phyloP scores from a whole-genome alignment of 2,797 vertebrate species.

The Argyrosomus regius region DNA sequence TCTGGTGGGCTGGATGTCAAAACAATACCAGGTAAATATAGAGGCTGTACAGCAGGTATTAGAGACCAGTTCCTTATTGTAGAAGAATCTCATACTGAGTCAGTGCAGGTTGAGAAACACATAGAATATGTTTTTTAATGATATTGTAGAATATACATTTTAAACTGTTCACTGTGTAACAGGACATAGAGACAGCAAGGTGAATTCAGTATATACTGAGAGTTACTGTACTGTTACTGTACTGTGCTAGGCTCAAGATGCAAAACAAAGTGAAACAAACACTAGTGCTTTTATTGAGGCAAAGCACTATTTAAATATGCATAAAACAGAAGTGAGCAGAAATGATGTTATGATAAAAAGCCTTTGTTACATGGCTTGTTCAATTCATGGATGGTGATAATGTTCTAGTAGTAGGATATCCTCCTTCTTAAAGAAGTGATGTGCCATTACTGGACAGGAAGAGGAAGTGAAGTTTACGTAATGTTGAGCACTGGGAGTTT shows the following conservation, averaged over 20 bases:
- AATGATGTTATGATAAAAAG: neutral
- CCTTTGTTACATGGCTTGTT: neutral
- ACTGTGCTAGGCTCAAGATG: neutral
- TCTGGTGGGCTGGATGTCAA: conserved; percentile 54
- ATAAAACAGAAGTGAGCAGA: too few relatives aligned
- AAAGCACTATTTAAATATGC: too few relatives aligned
- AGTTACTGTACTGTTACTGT: neutral
- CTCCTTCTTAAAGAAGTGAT: too few relatives aligned
- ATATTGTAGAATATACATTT: neutral
- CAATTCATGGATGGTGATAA: too few relatives aligned
- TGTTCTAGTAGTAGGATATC: too few relatives aligned
- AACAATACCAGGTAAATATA: conserved; percentile 82
- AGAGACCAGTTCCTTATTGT: conserved; percentile 2
- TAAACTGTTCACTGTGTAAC: neutral
- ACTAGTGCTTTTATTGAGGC: neutral
- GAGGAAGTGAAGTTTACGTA: too few relatives aligned
- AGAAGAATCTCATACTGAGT: neutral
- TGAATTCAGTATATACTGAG: too few relatives aligned
- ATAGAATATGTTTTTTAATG: neutral
- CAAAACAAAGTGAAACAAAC: neutral
- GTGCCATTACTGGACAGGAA: too few relatives aligned
- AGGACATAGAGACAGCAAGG: neutral
- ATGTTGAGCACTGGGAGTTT: too few relatives aligned
- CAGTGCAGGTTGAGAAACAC: neutral
- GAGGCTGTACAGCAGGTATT: conserved; percentile 68